Conservation (phyloP, 2,888 invertebrate species). For the Sarcophaga rosellei region DNA sequence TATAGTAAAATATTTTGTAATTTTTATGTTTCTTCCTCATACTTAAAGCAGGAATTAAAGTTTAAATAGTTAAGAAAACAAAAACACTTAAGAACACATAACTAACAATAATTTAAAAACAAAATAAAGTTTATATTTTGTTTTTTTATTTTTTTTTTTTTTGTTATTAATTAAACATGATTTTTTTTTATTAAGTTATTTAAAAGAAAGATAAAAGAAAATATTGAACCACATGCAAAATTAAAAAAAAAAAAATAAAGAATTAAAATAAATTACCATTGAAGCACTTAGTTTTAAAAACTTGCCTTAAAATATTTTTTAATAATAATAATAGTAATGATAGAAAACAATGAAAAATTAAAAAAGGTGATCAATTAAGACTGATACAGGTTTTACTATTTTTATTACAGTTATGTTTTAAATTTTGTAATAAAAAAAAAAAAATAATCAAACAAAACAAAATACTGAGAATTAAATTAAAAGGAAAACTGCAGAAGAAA, state of each 20-base stretch:
- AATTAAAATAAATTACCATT: constrained; percentile 32
- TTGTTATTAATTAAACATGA: neutral
- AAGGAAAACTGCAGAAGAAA: constrained; percentile 13
- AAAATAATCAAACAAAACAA: constrained; percentile 28
- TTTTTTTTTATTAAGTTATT: constrained; percentile 62
- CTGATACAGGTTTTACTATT: constrained; percentile 67
- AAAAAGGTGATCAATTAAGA: constrained; percentile 68
- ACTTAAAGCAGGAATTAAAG: neutral
- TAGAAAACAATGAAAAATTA: constrained; percentile 10
- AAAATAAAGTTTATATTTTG: neutral
- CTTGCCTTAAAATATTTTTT: constrained; percentile 66
- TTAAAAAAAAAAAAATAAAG: neutral
- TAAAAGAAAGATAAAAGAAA: neutral
- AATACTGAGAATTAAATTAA: constrained; percentile 3
- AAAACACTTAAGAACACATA: neutral
- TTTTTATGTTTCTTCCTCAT: neutral
- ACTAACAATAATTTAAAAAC: neutral
- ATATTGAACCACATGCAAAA: neutral
- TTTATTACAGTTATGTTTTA: constrained; percentile 54
- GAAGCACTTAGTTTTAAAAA: constrained; percentile 13
- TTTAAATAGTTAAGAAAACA: neutral
- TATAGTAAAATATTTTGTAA: neutral
- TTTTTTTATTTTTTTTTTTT: neutral
- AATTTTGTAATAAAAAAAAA: constrained; percentile 11
- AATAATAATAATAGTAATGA: constrained; percentile 41